A percentile compares a stretch with the other conserved stretches of the same genome.
phyloP scores from a whole-genome alignment of 2,797 vertebrate genomes.

The Erpetoichthys calabaricus region DNA sequence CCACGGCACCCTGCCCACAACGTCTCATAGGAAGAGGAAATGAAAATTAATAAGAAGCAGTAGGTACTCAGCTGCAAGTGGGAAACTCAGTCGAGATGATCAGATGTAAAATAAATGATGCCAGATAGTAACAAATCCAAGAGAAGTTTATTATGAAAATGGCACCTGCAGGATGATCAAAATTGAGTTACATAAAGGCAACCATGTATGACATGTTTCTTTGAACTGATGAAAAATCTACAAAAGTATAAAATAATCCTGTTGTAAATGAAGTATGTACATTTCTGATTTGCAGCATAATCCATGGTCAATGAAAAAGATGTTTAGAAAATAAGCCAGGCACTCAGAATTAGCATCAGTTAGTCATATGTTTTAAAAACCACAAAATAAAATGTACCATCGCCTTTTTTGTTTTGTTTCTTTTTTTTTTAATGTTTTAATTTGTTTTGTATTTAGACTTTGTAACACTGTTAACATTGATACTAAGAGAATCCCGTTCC shows the following conservation, averaged over 20 bases:
- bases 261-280: constrained; percentile 98
- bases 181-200: constrained; percentile 96
- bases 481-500: constrained; percentile 94
- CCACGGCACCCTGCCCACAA: too few relatives aligned
- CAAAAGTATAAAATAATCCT: constrained; percentile 94
- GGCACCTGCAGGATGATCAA: constrained; percentile 94
- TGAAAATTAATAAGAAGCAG: constrained; percentile 6
- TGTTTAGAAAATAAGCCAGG: constrained; percentile 81
- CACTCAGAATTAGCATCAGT: constrained; percentile 97
- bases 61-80: constrained; percentile 19
- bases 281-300: constrained; percentile 97
- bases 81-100: constrained; percentile 52
- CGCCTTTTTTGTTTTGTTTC: constrained; percentile 78
- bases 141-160: constrained; percentile 99
- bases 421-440: constrained; percentile 98
- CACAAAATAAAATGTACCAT: constrained; percentile 92
- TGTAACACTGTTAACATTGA: constrained; percentile 99
- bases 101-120: constrained; percentile 89
- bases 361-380: constrained; percentile 66
- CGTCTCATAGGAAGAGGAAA: background rate
- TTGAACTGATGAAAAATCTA: constrained; percentile 77
- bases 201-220: constrained; percentile 80
- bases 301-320: constrained; percentile 87
- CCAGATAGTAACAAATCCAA: constrained; percentile 93
- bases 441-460: constrained; percentile 93